Conservation (phyloP, 2,113 vertebrate genomes). For the Elaphurus davidianus region DNA sequence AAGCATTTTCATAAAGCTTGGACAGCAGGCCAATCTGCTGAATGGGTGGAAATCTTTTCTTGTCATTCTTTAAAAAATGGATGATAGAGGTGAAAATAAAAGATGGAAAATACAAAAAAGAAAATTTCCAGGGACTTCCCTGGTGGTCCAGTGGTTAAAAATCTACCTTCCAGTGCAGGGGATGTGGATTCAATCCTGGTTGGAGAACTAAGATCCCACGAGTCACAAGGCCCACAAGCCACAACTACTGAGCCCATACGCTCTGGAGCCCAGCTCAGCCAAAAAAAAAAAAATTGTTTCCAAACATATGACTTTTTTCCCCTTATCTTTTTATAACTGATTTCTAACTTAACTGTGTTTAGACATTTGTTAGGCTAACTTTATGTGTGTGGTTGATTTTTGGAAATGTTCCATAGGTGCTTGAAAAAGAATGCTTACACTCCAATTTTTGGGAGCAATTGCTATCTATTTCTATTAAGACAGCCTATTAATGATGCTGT, state of each 20-base stretch:
- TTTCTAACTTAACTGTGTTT: constrained; percentile 20
- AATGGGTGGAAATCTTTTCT: not conserved
- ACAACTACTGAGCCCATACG: not conserved
- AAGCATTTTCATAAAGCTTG: not conserved
- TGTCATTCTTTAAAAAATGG: not conserved
- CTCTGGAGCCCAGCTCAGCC: not conserved
- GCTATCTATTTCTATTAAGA: not conserved
- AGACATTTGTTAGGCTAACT: not conserved
- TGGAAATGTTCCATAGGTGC: not conserved
- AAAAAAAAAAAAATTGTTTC: not conserved
- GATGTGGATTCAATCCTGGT: not conserved
- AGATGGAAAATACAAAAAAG: not conserved
- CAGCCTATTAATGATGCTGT: not conserved
- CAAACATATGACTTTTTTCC: not conserved
- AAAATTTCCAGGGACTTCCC: not conserved
- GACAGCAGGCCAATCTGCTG: not conserved
- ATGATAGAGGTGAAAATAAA: not conserved
- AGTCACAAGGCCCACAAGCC: not conserved
- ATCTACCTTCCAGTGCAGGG: not conserved
- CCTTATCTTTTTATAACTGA: not conserved
- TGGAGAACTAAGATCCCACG: not conserved
- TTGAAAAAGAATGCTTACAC: not conserved
- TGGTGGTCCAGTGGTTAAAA: not conserved
- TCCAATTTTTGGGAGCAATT: not conserved
- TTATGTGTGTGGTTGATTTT: not conserved